Base-by-base conservation (phyloP, 2,888 invertebrate species). In the Torymus tubicola region DNA sequence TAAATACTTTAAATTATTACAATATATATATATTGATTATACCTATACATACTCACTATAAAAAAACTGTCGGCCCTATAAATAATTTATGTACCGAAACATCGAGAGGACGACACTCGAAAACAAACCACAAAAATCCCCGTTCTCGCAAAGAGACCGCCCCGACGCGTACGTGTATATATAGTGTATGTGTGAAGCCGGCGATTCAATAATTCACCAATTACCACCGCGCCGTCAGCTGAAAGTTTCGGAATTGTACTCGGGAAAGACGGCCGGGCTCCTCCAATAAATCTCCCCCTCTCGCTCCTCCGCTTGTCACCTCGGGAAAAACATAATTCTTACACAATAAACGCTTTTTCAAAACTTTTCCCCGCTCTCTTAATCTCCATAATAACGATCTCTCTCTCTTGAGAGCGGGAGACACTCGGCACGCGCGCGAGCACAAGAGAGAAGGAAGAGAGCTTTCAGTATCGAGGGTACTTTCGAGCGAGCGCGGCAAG, bases 171-270 rank as follows among this genome's bases (percentile, higher is more conserved):
- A 67, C 55, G 50, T 2, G 11, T 21, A 8, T 42, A 8, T 42
- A 8, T 42, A n/a, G 31, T 31, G 31, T 2, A 5, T 31, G 31
- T 31, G 42, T 42, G 42, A 42, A 42, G 13, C 13, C 58, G 24
- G 18, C 24, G 74, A 70, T 71, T 61, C 81, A 76, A 81, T 81
- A 81, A 81, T 64, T 81, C 65, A 81, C 76, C 64, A 79, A 76
- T 79, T 79, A 81, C 72, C 76, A 57, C 1, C 50, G 64, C 58
- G 13, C 42, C 58, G 71, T 73, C 68, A 64, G 72, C 65, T 69
- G 63, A 71, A 71, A 69, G 57, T 81, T 78, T 78, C 57, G 63
- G 42, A 75, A 79, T 79, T 76, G 60, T 64, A 67, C 64, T 52
- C 72, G 69, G 63, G 68, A 42, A 42, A 42, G 42, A 60, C 67